Evolutionary conservation across 2,888 invertebrate species (phyloP).

Genomic region (Megalurothrips usitatus): DNA sequence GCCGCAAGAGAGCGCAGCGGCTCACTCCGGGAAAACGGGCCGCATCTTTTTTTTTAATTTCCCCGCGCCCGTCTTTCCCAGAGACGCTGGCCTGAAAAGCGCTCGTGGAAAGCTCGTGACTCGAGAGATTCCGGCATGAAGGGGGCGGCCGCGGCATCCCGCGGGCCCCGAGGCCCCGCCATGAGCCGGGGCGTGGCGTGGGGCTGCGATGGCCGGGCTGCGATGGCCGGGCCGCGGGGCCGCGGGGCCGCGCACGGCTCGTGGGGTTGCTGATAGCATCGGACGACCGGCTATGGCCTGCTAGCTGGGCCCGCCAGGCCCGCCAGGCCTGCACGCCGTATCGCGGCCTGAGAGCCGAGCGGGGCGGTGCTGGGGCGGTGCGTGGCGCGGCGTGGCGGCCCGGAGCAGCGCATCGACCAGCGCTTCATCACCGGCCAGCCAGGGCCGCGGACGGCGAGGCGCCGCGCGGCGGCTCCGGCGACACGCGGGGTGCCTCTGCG

Average conservation of each 20-base stretch:
- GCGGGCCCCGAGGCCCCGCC: neutral
- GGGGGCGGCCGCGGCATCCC: too few relatives aligned
- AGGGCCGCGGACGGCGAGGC: neutral
- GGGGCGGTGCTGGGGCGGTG: neutral
- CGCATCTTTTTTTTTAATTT: too few relatives aligned
- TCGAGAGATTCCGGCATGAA: too few relatives aligned
- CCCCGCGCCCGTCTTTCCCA: too few relatives aligned
- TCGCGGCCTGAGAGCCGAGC: neutral
- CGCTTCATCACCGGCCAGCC: conserved; percentile 9
- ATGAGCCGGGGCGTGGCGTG: neutral
- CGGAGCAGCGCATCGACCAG: neutral
- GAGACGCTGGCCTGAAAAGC: too few relatives aligned
- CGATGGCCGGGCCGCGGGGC: neutral
- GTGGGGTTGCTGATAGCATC: conserved; percentile 20
- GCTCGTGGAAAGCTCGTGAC: too few relatives aligned
- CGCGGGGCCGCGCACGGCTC: neutral
- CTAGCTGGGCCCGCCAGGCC: neutral
- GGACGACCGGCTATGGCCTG: neutral
- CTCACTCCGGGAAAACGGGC: too few relatives aligned
- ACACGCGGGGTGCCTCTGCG: neutral
- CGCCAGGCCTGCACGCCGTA: neutral
- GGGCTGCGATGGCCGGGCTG: neutral
- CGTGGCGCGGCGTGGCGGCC: neutral
- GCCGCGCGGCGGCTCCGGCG: neutral
- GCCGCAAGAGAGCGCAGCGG: too few relatives aligned